Evolutionary conservation across 2,888 invertebrate genomes (phyloP), one percentile per base, ranked within the genome.

Genomic region (Onchidella celtica): DNA sequence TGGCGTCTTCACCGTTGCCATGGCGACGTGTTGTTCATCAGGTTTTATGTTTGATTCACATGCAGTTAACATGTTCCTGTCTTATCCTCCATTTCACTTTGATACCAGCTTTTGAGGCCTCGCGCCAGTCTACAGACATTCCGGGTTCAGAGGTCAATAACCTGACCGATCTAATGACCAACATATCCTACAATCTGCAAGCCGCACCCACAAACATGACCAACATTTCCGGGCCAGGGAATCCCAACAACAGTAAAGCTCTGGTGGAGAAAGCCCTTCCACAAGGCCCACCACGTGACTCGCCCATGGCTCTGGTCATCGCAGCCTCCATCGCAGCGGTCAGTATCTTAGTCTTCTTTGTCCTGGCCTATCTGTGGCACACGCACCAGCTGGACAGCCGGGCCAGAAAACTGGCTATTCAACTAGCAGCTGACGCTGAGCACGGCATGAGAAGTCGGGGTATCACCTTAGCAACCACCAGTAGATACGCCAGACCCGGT

Each of bases 301-400:
- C 89, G 6, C 91, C 91, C 17, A 72, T 89, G 24, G 87, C 90
- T 0, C 85, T 91, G 6, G 85, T 91, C 21, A 88, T 90, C 3
- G 90, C 91, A 3, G 89, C 89, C 79, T 88, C 90, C 1, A 88
- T 88, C 0, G 90, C 88, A 3, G 90, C 90, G 1, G 87, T 91
- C n/a, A 80, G 85, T 57, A 89, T 91, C 36, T 84, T 90, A 40
- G 86, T 91, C 47, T 90, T 91, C 68, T 89, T 91, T 38, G 89
- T 89, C 78, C 78, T 90, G 24, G 87, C 90, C 3, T 91, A 91
- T 78, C 85, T 87, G 69, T 88, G 88, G 86, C 91, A 91, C 74
- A 86, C 90, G 2, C 79, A 82, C 14, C 90, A 90, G 75, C 82
- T 91, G 68, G 90, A 91, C 84, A 87, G 86, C 2, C 86, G 90